phyloP scores from a whole-genome alignment of 2,888 invertebrate species.

The Amiota mariae region DNA sequence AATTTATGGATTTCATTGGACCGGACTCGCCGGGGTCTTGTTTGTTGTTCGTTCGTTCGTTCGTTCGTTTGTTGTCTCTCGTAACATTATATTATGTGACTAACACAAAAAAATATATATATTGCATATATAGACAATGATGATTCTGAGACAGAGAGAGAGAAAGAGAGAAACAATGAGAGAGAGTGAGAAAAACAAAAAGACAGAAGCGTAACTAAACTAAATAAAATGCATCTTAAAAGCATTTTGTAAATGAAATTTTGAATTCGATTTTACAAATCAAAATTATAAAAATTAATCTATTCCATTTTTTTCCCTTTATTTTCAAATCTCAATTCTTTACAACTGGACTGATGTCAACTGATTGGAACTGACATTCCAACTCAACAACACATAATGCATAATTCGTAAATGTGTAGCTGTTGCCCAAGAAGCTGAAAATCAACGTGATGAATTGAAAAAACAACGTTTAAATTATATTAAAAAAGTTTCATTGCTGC shows the following conservation, averaged over 20 bases:
- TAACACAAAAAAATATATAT: conserved; percentile 1
- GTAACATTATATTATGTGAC: neutral
- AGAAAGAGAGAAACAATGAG: neutral
- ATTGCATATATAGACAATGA: no score
- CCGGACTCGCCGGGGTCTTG: no score
- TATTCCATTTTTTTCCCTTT: conserved; percentile 18
- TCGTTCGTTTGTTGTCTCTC: neutral
- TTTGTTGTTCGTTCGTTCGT: neutral
- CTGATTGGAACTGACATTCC: neutral
- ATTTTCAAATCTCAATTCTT: no score
- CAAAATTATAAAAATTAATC: conserved; percentile 7
- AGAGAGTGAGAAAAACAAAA: neutral
- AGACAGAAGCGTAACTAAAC: conserved; percentile 47
- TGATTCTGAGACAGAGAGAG: neutral
- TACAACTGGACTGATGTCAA: no score
- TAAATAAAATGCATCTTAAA: conserved; percentile 57
- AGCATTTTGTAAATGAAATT: conserved; percentile 68
- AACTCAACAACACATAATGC: neutral
- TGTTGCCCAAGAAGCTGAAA: conserved; percentile 86
- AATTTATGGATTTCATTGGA: no score
- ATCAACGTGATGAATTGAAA: conserved; percentile 85
- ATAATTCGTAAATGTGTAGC: conserved; percentile 74
- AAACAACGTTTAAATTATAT: conserved; percentile 89
- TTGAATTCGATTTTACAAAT: conserved; percentile 45
- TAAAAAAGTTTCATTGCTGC: conserved; percentile 82